Percentiles rank a stretch among this genome's conserved stretches.
phyloP scores from a whole-genome alignment of 2,113 vertebrate species.

The Irena cyanogastra region DNA sequence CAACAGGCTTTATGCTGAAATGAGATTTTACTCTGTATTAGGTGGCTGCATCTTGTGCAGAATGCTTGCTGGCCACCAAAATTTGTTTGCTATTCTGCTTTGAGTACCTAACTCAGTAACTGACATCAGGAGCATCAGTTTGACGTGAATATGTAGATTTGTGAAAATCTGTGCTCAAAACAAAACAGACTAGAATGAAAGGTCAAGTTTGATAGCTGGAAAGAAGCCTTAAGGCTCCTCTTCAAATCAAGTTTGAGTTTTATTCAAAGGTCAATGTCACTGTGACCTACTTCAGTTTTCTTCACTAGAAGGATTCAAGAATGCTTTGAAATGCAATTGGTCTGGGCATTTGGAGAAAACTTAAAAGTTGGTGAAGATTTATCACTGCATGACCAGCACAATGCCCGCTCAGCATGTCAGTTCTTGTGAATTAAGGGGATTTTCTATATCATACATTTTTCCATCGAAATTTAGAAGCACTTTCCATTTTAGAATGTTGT shows the following conservation, averaged over 20 bases:
- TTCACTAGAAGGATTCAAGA: not conserved
- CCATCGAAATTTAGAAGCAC: not conserved
- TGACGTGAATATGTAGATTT: not conserved
- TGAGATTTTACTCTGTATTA: not conserved
- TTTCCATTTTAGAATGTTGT: not conserved
- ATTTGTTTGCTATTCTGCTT: not conserved
- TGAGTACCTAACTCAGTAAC: not conserved
- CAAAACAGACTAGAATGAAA: not conserved
- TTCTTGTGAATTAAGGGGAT: not conserved
- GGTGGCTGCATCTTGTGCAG: not conserved
- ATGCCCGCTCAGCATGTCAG: not conserved
- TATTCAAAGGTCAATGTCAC: constrained; percentile 29
- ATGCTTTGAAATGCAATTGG: not conserved
- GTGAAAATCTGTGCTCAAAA: not conserved
- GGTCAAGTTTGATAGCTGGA: not conserved
- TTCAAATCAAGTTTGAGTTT: constrained; percentile 20
- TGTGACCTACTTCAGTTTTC: not conserved
- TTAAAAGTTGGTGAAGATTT: not conserved
- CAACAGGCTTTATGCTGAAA: not conserved
- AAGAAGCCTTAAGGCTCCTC: not conserved
- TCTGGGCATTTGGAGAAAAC: not conserved
- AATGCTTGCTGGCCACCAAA: not conserved
- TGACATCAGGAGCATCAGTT: not conserved
- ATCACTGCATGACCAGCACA: not conserved
- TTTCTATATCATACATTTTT: not conserved